Base-by-base conservation (phyloP, 2,113 vertebrate species). In the Pyxicephalus adspersus region DNA sequence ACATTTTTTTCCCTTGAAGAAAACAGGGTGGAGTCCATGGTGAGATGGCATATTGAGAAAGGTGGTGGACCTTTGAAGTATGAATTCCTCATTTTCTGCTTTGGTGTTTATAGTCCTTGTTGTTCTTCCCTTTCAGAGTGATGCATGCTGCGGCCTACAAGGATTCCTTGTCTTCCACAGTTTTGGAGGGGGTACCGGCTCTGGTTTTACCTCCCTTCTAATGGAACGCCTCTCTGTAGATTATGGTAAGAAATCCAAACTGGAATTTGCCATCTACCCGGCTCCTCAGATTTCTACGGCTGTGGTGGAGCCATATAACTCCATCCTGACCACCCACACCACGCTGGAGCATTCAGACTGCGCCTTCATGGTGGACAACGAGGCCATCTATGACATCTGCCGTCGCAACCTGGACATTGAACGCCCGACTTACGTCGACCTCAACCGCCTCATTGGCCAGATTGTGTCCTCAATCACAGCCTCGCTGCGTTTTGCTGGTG, bases 141-240 rank as follows among this genome's bases (percentile, higher is more conserved):
- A 94, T n/a, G 90, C 92, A 13, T 94, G 94, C 60, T 90, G 92
- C 0, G 93, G 92, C 0, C 84, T 94, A 72, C 93, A 94, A 77
- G 94, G 94, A 23, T 95, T 95, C 86, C 89, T 95, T 17, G 90
- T 95, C 64, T 95, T 95, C 86, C 94, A 93, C 71, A 94, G 93
- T 64, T 94, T 95, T n/a, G 92, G 94, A 0, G 94, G 94, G 0
- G 94, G 94, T 5, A 94, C 94, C 0, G 93, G 94, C 60, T 95
- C 94, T 0, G 94, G 94, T 11, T 95, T 95, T 54, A 93, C 94
- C 0, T 97, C 96, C 77, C 87, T 98, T 75, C 90, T 98, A 85
- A 97, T 98, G 97, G 96, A 98, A 79, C 94, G 94, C 34, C 94
- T 98, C 74, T 98, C 97, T 5, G 85, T 95, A 0, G 95, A 97